Base-by-base conservation (phyloP, 2,113 vertebrate species). In the Capra hircus region DNA sequence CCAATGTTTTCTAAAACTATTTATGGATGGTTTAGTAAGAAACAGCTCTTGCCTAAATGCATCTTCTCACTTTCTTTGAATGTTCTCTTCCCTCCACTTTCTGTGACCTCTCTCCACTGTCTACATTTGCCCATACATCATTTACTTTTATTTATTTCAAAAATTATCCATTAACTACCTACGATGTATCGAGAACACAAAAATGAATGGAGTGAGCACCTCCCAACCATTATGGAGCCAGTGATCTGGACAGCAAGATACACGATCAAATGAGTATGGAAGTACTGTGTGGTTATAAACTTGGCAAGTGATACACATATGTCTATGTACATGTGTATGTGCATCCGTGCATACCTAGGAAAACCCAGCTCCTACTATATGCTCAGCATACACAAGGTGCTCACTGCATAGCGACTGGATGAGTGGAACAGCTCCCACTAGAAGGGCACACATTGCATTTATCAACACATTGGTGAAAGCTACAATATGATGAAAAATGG, bases 271-370 rank as follows among this genome's bases (percentile, higher is more conserved):
- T 6, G 14, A 92, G 45, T 6, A 77, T 0, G 3, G 7, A 82
- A 94, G 43, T 50, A 2, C 67, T 62, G 27, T 33, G 36, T 8
- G 0, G n/a, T 52, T 19, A 77, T 2, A 36, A 48, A 45, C 17
- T 48, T 9, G 40, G n/a, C 28, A 48, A 15, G 40, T 71, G 7
- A 9, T 16, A 1, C 91, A 10, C n/a, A 1, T 9, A 3, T 45
- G 0, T 10, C 5, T 2, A 9, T 0, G 27, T 0, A 17, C 12
- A 8, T 6, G 36, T 3, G 23, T 6, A 0, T 6, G 67, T 71
- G 3, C 19, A 28, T 12, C 52, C 2, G 36, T 4, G 53, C 25
- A 53, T 4, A 81, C 21, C 59, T 0, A 82, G 12, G 85, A 27
- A 64, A 40, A 82, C 33, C 27, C 48, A 95, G 57, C 15, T 91